Evolutionary conservation across 2,113 vertebrate species (phyloP), one percentile per base, ranked within the genome.

Genomic region (Anoura caudifer): DNA sequence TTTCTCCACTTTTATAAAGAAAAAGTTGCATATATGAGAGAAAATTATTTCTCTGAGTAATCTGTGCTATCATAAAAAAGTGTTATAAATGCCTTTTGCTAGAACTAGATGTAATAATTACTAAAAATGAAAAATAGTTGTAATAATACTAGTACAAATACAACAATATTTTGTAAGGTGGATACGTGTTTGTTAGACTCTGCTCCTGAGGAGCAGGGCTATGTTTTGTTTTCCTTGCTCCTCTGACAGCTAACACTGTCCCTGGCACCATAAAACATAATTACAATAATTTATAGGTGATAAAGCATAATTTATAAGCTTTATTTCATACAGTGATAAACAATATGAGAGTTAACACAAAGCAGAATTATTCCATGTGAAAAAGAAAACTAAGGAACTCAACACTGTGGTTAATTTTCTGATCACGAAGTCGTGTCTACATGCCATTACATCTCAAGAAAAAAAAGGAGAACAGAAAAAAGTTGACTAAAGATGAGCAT

Each of bases 41-140:
- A 95, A 87, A 16, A 93, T 41, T 86, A 95, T 95, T 97, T 97
- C 76, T 95, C 84, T 56, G 41, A 93, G 86, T 95, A 97, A 96
- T 95, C 75, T 70, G 17, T 80, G 38, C 69, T 92, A 92, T 92
- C 95, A 95, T 95, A 93, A 96, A 96, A 97, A 94, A 79, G 28
- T 91, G 61, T 95, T 97, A 91, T 72, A 96, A 90, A 94, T 96
- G 86, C 56, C 33, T 45, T 97, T 96, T 95, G 17, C 86, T 93
- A 61, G 9, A 56, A 92, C 54, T 93, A 88, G 95, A 86, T 94
- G 81, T 86, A 93, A 94, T 97, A 91, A 96, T 97, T 93, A 89
- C 91, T 97, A 97, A 96, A 97, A 98, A 93, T 94, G 95, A 97
- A 93, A 59, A 94, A 96, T 97, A 95, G 73, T 47, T 54, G 63